phyloP scores from a whole-genome alignment of 2,113 vertebrate species.

The Mola mola region DNA sequence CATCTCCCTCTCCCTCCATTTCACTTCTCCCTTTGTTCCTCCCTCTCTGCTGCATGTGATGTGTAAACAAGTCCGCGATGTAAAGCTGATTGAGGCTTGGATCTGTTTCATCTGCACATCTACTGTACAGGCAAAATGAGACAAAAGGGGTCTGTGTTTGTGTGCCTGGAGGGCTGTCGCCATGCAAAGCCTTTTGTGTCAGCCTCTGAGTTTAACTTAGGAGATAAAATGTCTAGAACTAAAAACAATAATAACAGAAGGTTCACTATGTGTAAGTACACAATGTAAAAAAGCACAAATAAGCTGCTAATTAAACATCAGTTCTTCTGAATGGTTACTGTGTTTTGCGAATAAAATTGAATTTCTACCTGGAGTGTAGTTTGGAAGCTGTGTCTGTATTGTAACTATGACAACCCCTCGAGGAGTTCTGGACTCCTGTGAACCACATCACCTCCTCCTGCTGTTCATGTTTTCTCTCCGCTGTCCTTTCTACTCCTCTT shows the following conservation, averaged over 20 bases:
- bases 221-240: too few relatives aligned
- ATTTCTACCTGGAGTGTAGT: not conserved
- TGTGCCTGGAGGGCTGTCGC: not conserved
- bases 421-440: not conserved
- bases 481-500: conserved; percentile 4
- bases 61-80: not conserved
- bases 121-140: not conserved
- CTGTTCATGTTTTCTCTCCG: conserved; percentile 6
- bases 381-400: not conserved
- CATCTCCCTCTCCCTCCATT: not conserved
- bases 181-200: not conserved
- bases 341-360: not conserved
- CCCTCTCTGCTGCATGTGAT: not conserved
- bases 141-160: not conserved
- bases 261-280: too few relatives aligned
- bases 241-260: too few relatives aligned
- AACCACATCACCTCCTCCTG: conserved; percentile 9
- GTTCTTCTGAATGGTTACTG: too few relatives aligned
- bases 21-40: conserved; percentile 12
- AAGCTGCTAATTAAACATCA: too few relatives aligned
- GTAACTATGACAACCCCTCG: not conserved
- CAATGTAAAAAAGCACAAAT: not conserved
- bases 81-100: not conserved
- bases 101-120: not conserved
- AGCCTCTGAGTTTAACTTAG: too few relatives aligned